These are phyloP conservation scores for Propsilocerus akamusi DNA, from an alignment of 1,140 invertebrate species.

Conservation along the genomic window DNA sequence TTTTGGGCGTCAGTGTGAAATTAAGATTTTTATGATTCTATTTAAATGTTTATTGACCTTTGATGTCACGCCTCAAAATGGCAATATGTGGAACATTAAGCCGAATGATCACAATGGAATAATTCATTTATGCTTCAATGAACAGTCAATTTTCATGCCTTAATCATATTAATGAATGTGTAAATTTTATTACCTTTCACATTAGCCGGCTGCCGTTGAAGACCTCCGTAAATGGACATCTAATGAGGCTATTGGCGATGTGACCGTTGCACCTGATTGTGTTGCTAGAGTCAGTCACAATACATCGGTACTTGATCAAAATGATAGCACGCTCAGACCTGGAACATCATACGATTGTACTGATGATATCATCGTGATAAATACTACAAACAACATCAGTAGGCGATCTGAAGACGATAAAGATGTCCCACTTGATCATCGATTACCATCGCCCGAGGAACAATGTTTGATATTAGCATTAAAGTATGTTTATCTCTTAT, in stretches of 20 bases:
- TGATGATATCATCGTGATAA: not conserved
- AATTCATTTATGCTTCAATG: constrained; percentile 1
- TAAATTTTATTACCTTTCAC: constrained; percentile 14
- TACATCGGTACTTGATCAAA: not conserved
- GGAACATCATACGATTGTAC: not conserved
- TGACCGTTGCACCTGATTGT: constrained; percentile 58
- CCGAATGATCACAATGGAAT: not conserved
- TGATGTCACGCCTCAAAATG: not conserved
- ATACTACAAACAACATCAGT: not conserved
- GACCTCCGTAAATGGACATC: constrained; percentile 69
- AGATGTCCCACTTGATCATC: constrained; percentile 57
- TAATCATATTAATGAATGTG: not conserved
- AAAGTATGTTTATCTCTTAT: constrained; percentile 36
- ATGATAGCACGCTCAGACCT: not conserved
- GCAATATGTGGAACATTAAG: not conserved
- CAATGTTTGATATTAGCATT: constrained; percentile 57
- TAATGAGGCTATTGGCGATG: constrained; percentile 58
- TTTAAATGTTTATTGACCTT: constrained; percentile 1
- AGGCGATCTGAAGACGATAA: constrained; percentile 29
- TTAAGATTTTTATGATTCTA: too few relatives aligned
- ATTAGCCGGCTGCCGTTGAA: constrained; percentile 57
- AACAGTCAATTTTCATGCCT: not conserved
- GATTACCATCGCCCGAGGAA: constrained; percentile 65
- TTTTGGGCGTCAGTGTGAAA: too few relatives aligned
- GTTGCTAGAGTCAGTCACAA: constrained; percentile 27